Percentiles rank a stretch among this genome's conserved stretches.
Evolutionary conservation across 1,140 invertebrate genomes (phyloP).

Genomic region (Tetramorium parvispinum): DNA sequence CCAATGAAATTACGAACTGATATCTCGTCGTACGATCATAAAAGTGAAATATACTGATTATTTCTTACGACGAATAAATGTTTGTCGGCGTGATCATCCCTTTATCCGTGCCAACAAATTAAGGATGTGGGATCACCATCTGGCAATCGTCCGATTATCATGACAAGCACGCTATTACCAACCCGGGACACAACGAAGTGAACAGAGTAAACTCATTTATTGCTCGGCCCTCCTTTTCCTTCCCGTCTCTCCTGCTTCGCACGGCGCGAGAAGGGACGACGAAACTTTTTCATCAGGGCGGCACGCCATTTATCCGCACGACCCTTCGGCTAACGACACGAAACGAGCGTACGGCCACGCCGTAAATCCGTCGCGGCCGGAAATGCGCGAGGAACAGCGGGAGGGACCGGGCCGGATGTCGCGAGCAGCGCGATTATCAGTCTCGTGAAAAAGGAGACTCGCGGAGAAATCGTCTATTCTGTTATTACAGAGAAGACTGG

Average conservation of each 20-base stretch:
- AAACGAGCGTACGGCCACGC: constrained; percentile 63
- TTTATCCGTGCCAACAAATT: not conserved
- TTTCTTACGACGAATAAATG: not conserved
- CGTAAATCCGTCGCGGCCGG: constrained; percentile 73
- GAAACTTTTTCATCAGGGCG: constrained; percentile 73
- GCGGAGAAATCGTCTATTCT: not conserved
- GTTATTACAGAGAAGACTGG: not conserved
- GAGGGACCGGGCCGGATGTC: constrained; percentile 21
- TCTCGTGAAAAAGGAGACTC: not conserved
- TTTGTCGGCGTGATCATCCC: not conserved
- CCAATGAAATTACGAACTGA: not conserved
- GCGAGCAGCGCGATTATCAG: constrained; percentile 24
- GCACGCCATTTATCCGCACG: constrained; percentile 57
- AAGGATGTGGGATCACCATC: not conserved
- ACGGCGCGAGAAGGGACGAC: not conserved
- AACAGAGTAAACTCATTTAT: constrained; percentile 59
- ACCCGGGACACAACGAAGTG: constrained; percentile 8
- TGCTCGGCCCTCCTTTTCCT: constrained; percentile 12
- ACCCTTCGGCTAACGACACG: constrained; percentile 67
- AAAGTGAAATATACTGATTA: too few relatives aligned
- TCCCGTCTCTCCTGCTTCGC: not conserved
- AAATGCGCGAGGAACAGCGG: constrained; percentile 29
- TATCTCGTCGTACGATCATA: not conserved
- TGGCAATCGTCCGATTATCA: constrained; percentile 36
- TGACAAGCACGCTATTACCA: constrained; percentile 40